Evolutionary conservation across 2,797 vertebrate genomes (phyloP), one percentile per base, ranked within the genome.

Genomic region (Cyprinella venusta): DNA sequence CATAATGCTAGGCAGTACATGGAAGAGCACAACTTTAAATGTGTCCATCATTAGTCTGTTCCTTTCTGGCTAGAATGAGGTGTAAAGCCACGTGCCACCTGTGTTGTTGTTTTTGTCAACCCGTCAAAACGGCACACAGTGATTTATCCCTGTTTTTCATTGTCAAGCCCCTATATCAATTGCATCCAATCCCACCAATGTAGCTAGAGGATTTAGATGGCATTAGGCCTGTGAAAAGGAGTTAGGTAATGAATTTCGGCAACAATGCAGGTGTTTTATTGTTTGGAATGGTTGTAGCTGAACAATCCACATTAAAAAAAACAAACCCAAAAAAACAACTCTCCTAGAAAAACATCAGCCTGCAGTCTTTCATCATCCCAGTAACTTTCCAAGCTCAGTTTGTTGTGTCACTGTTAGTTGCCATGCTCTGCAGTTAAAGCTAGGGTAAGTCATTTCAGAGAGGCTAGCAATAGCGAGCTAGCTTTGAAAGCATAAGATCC

Each of bases 31-130:
- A 75, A 86, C n/a, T 52, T 54, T 42, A 24, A 48, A 24, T 26
- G 78, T 85, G 48, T 80, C 50, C 64, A 54, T 80, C 72, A 54
- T 10, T 72, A 75, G 8, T 70, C 59, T 2, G 8, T 59, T 82
- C 56, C 42, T 3, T 24, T 85, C 50, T 63, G 5, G 4, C 86
- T 42, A 78, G 86, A 86, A 88, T 26, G 18, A 87, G 84, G 84
- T 86, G 85, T 90, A 87, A 87, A 86, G 86, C 86, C 87, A 87
- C 89, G 89, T 91, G 92, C 87, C 89, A 90, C 88, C 89, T 89
- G 88, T 89, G 88, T 93, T 91, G 91, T 89, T 92, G 91, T 92
- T 91, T 91, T 91, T 93, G 90, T 89, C 90, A 82, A 89, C 89
- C 88, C 88, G 92, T 91, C 89, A 92, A 93, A 91, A 92, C 89